These are phyloP conservation scores for Kryptopterus vitreolus DNA, from an alignment of 2,797 vertebrate genomes.

Conservation along the genomic window DNA sequence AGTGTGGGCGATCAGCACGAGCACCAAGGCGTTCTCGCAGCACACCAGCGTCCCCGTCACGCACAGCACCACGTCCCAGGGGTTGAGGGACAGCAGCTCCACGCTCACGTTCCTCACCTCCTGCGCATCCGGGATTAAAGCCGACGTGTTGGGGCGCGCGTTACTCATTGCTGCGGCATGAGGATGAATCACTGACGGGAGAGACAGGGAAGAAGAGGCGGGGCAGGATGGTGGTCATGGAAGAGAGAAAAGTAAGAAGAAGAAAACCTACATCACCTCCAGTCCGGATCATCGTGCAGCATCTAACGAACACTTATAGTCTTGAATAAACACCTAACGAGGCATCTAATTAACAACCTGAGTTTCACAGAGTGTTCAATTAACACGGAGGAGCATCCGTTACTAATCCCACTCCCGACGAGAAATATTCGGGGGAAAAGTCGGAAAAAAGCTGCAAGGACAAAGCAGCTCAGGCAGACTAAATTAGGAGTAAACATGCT, in stretches of 20 bases:
- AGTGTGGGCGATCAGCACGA: conserved; percentile 84
- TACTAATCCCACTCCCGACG: not conserved
- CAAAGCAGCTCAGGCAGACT: not conserved
- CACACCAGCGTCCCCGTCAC: conserved; percentile 86
- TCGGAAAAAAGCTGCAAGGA: not conserved
- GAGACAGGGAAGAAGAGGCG: conserved; percentile 5
- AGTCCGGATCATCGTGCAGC: not conserved
- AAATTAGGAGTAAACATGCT: conserved; percentile 25
- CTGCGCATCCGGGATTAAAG: conserved; percentile 49
- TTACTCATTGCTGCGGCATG: conserved; percentile 76
- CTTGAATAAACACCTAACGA: not conserved
- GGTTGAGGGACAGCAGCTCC: conserved; percentile 70
- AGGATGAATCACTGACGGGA: conserved; percentile 77
- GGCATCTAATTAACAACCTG: conserved; percentile 11
- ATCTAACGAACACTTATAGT: not conserved
- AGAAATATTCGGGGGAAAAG: not conserved
- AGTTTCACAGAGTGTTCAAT: not conserved
- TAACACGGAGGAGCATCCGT: not conserved
- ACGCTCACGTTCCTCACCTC: conserved; percentile 57
- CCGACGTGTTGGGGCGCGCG: conserved; percentile 66
- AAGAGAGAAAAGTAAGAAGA: not conserved
- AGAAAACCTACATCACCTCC: not conserved
- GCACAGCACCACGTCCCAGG: conserved; percentile 87
- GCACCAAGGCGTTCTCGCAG: conserved; percentile 87
- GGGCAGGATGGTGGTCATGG: not conserved